Evolutionary conservation across 2,888 invertebrate species (phyloP).

Genomic region (Drosophila yooni): DNA sequence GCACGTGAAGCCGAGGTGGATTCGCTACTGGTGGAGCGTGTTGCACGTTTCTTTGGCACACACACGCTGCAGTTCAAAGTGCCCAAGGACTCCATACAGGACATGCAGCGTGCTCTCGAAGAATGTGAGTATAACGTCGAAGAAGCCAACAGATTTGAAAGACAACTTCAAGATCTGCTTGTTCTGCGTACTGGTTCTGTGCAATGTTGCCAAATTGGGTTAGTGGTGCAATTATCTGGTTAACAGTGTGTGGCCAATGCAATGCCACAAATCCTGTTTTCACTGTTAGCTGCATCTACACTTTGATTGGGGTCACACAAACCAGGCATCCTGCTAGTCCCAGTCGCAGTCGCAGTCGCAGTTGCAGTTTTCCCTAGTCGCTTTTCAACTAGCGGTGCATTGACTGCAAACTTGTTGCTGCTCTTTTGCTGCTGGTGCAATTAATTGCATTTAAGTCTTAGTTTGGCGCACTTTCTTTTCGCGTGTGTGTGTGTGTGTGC

Average conservation of each 20-base stretch:
- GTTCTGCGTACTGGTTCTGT: conserved; percentile 61
- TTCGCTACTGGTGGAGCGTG: conserved; percentile 90
- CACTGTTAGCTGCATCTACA: conserved; percentile 63
- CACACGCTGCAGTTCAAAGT: conserved; percentile 93
- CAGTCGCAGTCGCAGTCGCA: conserved; percentile 1
- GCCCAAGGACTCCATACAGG: conserved; percentile 90
- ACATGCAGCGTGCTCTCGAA: conserved; percentile 91
- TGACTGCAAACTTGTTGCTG: conserved; percentile 63
- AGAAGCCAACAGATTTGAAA: background rate
- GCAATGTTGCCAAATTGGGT: conserved; percentile 67
- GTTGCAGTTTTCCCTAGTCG: conserved; percentile 21
- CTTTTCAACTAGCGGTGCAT: conserved; percentile 70
- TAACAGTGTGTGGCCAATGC: conserved; percentile 19
- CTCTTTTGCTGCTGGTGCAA: conserved; percentile 31
- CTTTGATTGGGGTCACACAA: conserved; percentile 70
- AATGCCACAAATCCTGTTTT: conserved; percentile 78
- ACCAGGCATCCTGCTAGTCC: conserved; percentile 24
- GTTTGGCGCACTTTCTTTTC: conserved; percentile 77
- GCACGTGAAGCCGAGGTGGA: conserved; percentile 91
- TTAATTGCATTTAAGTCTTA: conserved; percentile 74
- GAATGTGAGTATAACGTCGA: conserved; percentile 88
- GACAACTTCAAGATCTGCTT: background rate
- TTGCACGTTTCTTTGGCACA: conserved; percentile 90
- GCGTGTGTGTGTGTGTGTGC: conserved; percentile 56
- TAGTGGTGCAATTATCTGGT: conserved; percentile 71